Evolutionary conservation across 2,888 invertebrate species (phyloP), one percentile per base, ranked within the genome.

Genomic region (Pristionchus maxplancki): DNA sequence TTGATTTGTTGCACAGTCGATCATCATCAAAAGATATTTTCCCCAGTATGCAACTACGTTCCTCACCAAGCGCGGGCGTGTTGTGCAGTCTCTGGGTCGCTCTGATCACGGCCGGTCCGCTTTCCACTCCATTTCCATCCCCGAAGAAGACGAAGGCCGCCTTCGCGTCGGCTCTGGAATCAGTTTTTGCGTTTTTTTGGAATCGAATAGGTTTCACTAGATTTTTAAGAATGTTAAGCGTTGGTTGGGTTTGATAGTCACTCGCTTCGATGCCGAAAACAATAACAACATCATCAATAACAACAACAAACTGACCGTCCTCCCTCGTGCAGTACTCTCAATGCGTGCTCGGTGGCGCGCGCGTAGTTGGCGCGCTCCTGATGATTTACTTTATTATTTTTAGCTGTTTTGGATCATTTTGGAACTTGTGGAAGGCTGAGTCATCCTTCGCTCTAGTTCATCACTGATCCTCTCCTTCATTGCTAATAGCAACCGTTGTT

Each of bases 141-240:
- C 93, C 93, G n/a, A 93, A 90, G 74, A 93, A 87, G 31, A 93
- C 87, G 86, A 93, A 71, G 17, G 92, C 82, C 13, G 90, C 91
- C n/a, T 90, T 87, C 13, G 92, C 90, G 71, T 93, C 90, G 4
- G 90, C 82, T 11, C 89, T 86, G 67, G 31, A 81, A 31, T 64
- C n/a, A 28, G 31, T 31, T 64, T n/a, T 28, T 28, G 5, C 4
- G 11, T 37, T n/a, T n/a, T n/a, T n/a, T n/a, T n/a, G n/a, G n/a
- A n/a, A n/a, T n/a, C n/a, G n/a, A n/a, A n/a, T n/a, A n/a, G n/a
- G n/a, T n/a, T n/a, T n/a, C n/a, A n/a, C n/a, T n/a, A n/a, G n/a
- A n/a, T n/a, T n/a, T n/a, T n/a, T n/a, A n/a, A n/a, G n/a, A n/a
- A n/a, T n/a, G n/a, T n/a, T n/a, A n/a, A n/a, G n/a, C n/a, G n/a